Base-by-base conservation (phyloP, 1,140 invertebrate genomes). In the Lordiphosa mommai region DNA sequence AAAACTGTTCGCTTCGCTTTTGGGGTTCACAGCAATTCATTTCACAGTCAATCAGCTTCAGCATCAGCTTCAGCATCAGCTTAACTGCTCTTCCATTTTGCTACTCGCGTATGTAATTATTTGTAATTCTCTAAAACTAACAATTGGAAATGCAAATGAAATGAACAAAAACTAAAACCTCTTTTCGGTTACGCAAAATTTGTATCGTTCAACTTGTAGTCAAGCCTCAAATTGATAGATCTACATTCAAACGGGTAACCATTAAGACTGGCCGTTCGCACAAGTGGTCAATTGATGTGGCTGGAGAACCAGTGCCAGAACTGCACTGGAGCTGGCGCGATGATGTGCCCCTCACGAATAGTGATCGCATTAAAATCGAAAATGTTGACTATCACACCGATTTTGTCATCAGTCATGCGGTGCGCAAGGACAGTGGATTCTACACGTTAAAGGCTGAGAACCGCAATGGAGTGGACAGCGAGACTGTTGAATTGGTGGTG, bases 211-310 rank as follows among this genome's bases (percentile, higher is more conserved):
- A 36, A 53, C 10, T 14, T 50, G 37, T 90, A 97, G 95, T 97
- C 69, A 97, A 97, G 91, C 97, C 97, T 61, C 93, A 95, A 80
- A 99, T 99, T 88, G 96, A 98, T 77, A 92, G 97, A 66, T 94
- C 93, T 61, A 97, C 95, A 69, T 94, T 98, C 89, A 96, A 96
- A 86, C 92, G 93, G 4, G 88, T 97, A 0, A 94, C 94, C 0
- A 93, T 98, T 6, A 99, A 99, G 89, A 95, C 96, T 58, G 98
- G 98, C 73, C 93, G 96, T 60, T 96, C 94, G 4, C 95, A 97
- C 89, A 97, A 96, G 88, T 98, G 96, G 95, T 93, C 96, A 12
- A 96, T 97, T 2, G 96, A 97, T 88, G 94, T 98, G 32, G 93
- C 88, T 63, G 97, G 97, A 80, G 97, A 98, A 91, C 97, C 97